phyloP scores from a whole-genome alignment of 53 echinoderm and acorn worm species.

The Hippasteria phrygiana region DNA sequence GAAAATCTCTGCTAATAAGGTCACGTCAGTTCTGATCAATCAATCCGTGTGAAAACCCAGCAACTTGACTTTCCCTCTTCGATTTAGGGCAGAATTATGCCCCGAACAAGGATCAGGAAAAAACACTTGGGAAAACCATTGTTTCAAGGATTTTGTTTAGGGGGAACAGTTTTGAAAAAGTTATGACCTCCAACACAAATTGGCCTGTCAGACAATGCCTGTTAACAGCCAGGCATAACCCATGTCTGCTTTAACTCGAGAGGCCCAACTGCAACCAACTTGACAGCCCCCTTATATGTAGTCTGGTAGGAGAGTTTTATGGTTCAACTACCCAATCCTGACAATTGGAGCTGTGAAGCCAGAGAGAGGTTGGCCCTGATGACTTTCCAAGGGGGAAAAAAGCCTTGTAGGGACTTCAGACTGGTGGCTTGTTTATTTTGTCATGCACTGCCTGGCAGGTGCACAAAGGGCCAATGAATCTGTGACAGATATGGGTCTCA shows the following conservation, averaged over 20 bases:
- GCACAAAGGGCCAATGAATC: neutral
- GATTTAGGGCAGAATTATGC: too few species aligned
- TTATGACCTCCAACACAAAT: neutral
- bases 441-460: neutral
- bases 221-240: neutral
- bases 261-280: neutral
- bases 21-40: too few species aligned
- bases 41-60: too few species aligned
- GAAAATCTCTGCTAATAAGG: too few species aligned
- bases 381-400: neutral
- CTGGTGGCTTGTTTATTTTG: slow-evolving; percentile 1
- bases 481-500: neutral
- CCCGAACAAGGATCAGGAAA: too few species aligned
- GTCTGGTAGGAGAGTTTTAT: neutral
- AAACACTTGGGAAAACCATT: too few species aligned
- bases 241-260: neutral
- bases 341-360: neutral
- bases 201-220: neutral
- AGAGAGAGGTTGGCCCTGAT: neutral
- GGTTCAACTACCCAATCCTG: neutral
- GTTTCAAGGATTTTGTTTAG: neutral
- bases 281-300: neutral
- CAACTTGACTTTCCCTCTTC: too few species aligned
- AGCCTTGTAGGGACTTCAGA: too few species aligned
- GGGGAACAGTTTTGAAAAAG: neutral